A percentile compares a stretch with the other conserved stretches of the same genome.
Conservation (phyloP, 2,113 vertebrate species). For the Rhinolophus sinicus region DNA sequence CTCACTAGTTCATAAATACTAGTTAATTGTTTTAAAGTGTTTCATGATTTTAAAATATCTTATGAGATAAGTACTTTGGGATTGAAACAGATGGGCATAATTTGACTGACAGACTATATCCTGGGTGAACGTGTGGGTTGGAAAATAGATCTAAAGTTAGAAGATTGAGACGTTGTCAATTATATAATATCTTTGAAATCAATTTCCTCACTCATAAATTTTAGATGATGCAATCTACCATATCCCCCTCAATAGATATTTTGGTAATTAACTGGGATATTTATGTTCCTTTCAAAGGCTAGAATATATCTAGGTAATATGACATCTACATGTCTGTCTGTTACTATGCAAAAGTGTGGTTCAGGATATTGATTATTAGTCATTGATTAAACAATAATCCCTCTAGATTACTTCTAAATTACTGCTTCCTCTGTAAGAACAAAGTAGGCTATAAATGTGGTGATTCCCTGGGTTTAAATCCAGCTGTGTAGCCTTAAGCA, state of each 20-base stretch:
- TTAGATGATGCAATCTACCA: neutral
- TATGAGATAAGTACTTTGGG: neutral
- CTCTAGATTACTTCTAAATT: neutral
- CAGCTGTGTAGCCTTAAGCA: neutral
- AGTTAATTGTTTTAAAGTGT: neutral
- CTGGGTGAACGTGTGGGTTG: neutral
- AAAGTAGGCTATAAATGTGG: neutral
- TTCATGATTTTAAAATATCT: neutral
- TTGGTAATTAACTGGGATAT: neutral
- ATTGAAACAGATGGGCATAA: neutral
- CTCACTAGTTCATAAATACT: neutral
- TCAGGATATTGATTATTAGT: neutral
- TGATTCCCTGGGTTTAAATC: neutral
- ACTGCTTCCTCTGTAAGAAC: neutral
- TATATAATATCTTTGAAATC: neutral
- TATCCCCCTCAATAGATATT: neutral
- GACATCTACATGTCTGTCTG: neutral
- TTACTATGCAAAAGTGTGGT: neutral
- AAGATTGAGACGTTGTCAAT: neutral
- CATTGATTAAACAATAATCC: neutral
- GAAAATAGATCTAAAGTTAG: neutral
- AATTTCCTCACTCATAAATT: neutral
- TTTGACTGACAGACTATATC: neutral
- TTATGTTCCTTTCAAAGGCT: neutral
- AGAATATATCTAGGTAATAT: neutral